A percentile compares a stretch with the other conserved stretches of the same genome.
These are phyloP conservation scores for Xenentodon cancila DNA, from an alignment of 2,797 vertebrate species.

Conservation along the genomic window DNA sequence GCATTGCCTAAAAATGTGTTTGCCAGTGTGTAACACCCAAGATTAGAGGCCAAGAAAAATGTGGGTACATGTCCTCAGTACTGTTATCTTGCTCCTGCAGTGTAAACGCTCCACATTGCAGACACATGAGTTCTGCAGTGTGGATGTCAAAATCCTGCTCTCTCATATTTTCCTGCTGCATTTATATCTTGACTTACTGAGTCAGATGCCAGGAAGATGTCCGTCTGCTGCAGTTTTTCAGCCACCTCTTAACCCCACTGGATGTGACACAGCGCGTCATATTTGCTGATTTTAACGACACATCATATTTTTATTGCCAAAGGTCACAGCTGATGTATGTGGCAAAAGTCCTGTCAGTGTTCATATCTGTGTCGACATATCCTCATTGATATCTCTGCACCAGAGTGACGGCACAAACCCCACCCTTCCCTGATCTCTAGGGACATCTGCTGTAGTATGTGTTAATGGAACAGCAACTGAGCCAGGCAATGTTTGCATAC, in stretches of 20 bases:
- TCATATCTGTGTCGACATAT: conserved; percentile 36
- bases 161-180: conserved; percentile 10
- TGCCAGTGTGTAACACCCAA: too few relatives aligned
- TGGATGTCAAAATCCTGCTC: conserved; percentile 50
- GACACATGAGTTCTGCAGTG: conserved; percentile 26
- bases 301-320: conserved; percentile 34
- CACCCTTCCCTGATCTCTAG: conserved; percentile 4
- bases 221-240: conserved; percentile 54
- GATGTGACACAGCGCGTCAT: conserved; percentile 34
- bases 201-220: conserved; percentile 38
- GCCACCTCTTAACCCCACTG: conserved; percentile 34
- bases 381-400: conserved; percentile 43
- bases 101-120: conserved; percentile 41
- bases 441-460: conserved; percentile 21
- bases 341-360: conserved; percentile 34
- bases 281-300: conserved; percentile 38
- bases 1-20: too few relatives aligned
- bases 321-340: conserved; percentile 53
- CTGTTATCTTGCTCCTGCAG: conserved; percentile 36
- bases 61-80: neutral
- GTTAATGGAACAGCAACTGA: conserved; percentile 9
- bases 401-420: conserved; percentile 30
- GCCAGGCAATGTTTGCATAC: neutral
- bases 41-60: too few relatives aligned
- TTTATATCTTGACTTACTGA: conserved; percentile 39